These are phyloP conservation scores for Glyptemys insculpta DNA, from an alignment of 2,797 vertebrate genomes.

Conservation along the genomic window DNA sequence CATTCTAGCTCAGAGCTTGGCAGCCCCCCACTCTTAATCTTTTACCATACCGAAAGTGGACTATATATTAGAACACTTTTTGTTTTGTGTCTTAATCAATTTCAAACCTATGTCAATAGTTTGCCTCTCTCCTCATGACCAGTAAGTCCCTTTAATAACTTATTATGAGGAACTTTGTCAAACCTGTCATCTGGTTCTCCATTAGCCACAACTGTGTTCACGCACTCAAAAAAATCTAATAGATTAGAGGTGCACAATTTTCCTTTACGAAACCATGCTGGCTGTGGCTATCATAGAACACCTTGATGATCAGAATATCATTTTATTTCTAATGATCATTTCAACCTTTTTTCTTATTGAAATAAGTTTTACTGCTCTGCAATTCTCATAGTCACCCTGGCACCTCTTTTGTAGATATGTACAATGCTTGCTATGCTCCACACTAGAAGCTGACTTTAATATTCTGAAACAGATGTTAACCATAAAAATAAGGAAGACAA, in stretches of 20 bases:
- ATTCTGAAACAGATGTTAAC: background rate
- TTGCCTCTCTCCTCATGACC: background rate
- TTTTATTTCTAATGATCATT: background rate
- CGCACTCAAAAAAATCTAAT: background rate
- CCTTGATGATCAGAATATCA: background rate
- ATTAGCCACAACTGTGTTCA: background rate
- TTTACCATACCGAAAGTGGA: background rate
- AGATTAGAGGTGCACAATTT: background rate
- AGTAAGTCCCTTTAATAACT: background rate
- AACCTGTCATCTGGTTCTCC: background rate
- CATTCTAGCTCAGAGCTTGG: background rate
- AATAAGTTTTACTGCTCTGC: conserved; percentile 2
- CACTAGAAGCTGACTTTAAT: background rate
- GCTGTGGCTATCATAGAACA: background rate
- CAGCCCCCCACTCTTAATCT: background rate
- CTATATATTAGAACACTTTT: background rate
- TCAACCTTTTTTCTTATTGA: background rate
- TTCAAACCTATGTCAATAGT: background rate
- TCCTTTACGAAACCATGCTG: background rate
- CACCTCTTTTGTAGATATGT: background rate
- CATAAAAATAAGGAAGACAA: background rate
- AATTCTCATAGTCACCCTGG: background rate
- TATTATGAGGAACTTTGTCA: background rate
- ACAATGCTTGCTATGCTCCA: background rate
- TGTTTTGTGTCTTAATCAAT: background rate